Percentiles rank a stretch among this genome's conserved stretches.
Evolutionary conservation across 1,140 invertebrate species (phyloP).

Genomic region (Apis florea): DNA sequence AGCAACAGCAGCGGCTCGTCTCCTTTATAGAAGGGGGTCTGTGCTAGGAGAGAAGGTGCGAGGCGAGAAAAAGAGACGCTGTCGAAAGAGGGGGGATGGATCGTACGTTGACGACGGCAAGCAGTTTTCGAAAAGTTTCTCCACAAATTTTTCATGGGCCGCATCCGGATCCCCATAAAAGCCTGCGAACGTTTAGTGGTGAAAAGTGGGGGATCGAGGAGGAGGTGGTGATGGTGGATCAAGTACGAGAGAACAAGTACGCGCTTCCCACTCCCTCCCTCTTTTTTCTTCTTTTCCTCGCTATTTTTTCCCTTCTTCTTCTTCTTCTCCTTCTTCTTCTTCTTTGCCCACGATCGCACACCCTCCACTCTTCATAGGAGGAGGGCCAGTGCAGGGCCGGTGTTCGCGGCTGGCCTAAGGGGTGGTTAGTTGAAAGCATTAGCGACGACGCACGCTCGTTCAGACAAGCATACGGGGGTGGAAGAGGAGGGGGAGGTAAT

Average conservation of each 20-base stretch:
- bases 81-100: not conserved
- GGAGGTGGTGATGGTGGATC: not conserved
- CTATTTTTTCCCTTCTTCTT: not conserved
- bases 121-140: constrained; percentile 51
- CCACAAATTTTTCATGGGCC: constrained; percentile 51
- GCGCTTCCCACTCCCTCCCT: not conserved
- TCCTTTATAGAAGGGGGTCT: not conserved
- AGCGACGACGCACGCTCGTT: constrained; percentile 44
- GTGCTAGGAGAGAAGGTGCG: not conserved
- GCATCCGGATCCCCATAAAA: constrained; percentile 43
- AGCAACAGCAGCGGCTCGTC: not conserved
- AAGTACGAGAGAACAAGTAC: not conserved
- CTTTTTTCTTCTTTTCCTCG: not conserved
- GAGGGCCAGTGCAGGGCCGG: constrained; percentile 22
- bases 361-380: constrained; percentile 2
- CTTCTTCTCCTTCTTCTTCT: not conserved
- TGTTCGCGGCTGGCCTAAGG: not conserved
- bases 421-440: constrained; percentile 58
- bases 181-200: constrained; percentile 25
- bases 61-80: constrained; percentile 19
- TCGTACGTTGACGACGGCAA: not conserved
- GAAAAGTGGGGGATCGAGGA: not conserved
- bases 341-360: constrained; percentile 40
- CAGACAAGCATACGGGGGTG: not conserved
- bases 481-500: constrained; percentile 49